phyloP scores from a whole-genome alignment of 2,888 invertebrate species.

The Phymatocera aterrima region DNA sequence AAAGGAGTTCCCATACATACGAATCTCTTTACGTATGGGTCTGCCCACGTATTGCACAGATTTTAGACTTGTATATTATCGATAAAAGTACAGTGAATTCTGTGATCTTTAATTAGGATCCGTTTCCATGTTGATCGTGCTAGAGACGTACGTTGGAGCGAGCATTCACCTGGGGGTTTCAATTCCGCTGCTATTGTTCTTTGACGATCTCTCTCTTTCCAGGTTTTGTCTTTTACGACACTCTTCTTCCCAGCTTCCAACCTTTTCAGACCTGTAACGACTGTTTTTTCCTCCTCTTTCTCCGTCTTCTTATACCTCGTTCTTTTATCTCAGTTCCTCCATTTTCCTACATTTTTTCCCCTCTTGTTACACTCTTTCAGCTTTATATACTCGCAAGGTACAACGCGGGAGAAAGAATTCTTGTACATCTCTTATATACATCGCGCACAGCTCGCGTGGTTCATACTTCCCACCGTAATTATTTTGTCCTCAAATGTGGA shows the following conservation, averaged over 20 bases:
- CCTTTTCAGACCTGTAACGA: slow-evolving; percentile 43
- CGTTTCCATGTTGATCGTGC: slow-evolving; percentile 5
- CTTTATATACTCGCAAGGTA: neutral
- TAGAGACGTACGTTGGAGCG: neutral
- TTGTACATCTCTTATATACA: too few relatives aligned
- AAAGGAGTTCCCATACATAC: neutral
- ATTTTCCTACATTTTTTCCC: neutral
- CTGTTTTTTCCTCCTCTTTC: slow-evolving; percentile 34
- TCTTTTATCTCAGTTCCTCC: neutral
- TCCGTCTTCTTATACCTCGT: slow-evolving; percentile 46
- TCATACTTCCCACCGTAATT: too few relatives aligned
- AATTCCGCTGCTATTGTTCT: slow-evolving; percentile 24
- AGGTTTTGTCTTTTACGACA: slow-evolving; percentile 39
- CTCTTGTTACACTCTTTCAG: neutral
- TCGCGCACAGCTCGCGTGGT: too few relatives aligned
- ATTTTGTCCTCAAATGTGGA: too few relatives aligned
- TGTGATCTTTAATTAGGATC: slow-evolving; percentile 31
- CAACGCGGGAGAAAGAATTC: too few relatives aligned
- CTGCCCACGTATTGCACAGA: neutral
- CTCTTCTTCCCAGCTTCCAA: slow-evolving; percentile 31
- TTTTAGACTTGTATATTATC: too few relatives aligned
- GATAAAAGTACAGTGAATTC: neutral
- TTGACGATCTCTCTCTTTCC: slow-evolving; percentile 33
- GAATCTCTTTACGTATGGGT: neutral
- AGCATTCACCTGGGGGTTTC: slow-evolving; percentile 33